Percentiles rank a stretch among this genome's conserved stretches.
phyloP scores from a whole-genome alignment of 92 coral and sea anemone species.

The Desmophyllum pertusum region DNA sequence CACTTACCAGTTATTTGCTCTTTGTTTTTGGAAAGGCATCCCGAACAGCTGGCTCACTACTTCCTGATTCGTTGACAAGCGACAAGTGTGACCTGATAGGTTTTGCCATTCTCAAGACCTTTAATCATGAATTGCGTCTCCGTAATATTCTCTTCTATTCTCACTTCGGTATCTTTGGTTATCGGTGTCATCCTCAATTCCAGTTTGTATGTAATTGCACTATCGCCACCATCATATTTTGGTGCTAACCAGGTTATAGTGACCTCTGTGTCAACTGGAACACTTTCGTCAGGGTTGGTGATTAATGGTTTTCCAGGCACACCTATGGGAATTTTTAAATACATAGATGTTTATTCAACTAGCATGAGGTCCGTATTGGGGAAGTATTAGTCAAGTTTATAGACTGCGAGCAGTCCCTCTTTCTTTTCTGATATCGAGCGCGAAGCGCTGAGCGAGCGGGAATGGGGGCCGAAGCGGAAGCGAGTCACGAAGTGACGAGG shows the following conservation, averaged over 20 bases:
- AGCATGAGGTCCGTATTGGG: too few species aligned
- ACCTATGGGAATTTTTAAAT: conserved; percentile 33
- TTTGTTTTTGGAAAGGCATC: conserved; percentile 39
- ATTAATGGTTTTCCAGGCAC: conserved; percentile 57
- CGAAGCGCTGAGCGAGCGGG: too few species aligned
- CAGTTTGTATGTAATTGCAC: conserved; percentile 36
- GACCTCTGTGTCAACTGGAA: background rate
- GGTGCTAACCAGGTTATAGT: conserved; percentile 57
- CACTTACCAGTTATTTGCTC: background rate
- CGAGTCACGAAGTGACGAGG: too few species aligned
- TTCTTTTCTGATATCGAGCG: too few species aligned
- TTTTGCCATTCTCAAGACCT: conserved; percentile 21
- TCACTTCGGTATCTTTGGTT: background rate
- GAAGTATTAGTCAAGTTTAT: too few species aligned
- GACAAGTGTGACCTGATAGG: conserved; percentile 48
- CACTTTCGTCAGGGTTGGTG: conserved; percentile 26
- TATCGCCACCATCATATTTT: conserved; percentile 49
- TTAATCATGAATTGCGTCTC: background rate
- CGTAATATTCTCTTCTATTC: background rate
- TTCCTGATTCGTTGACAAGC: conserved; percentile 48
- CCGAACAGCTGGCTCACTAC: conserved; percentile 41
- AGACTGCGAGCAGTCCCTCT: too few species aligned
- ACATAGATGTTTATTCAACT: too few species aligned
- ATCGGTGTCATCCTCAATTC: conserved; percentile 48
- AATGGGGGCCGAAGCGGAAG: too few species aligned